Conservation (phyloP, 2,113 vertebrate species). For the Zosterops borbonicus region DNA sequence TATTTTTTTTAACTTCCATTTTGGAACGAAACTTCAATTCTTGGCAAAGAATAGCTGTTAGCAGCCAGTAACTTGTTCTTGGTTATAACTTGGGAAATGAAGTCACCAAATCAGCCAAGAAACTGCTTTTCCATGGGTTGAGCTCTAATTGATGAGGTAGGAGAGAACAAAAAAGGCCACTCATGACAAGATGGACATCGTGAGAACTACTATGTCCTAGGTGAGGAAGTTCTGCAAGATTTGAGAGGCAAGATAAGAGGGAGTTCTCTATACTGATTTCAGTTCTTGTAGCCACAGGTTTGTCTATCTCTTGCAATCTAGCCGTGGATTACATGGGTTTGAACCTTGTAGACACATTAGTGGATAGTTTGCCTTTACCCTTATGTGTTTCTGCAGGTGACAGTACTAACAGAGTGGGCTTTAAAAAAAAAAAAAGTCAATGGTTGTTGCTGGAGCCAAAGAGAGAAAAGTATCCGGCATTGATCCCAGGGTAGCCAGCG, state of each 20-base stretch:
- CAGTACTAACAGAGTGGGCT: background rate
- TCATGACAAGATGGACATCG: background rate
- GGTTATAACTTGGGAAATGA: background rate
- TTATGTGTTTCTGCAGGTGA: background rate
- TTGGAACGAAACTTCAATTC: background rate
- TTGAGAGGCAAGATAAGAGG: background rate
- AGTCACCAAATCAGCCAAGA: background rate
- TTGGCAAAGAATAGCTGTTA: background rate
- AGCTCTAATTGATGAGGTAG: background rate
- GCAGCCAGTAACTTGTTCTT: background rate
- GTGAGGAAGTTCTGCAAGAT: background rate
- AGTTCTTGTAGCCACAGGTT: background rate
- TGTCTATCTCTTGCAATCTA: background rate
- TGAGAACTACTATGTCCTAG: fast-evolving
- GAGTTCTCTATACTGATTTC: background rate
- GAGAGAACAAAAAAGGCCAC: background rate
- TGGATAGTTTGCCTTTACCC: background rate
- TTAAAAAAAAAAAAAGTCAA: background rate
- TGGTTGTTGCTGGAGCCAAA: background rate
- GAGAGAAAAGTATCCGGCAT: background rate
- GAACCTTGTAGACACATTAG: background rate
- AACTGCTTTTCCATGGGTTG: background rate
- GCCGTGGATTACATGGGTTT: background rate
- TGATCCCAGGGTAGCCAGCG: background rate
- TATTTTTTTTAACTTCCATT: background rate